A percentile compares a stretch with the other conserved stretches of the same genome.
These are phyloP conservation scores for Physocephala rufipes DNA, from an alignment of 2,888 invertebrate genomes.

Conservation along the genomic window DNA sequence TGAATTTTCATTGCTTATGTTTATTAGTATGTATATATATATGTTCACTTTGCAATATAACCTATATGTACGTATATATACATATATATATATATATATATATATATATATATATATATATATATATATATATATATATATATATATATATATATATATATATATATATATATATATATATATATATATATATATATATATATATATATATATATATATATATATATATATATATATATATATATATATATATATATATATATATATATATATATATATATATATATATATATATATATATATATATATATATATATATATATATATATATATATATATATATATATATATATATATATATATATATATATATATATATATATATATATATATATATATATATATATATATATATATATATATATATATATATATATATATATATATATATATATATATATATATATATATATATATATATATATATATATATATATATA, in stretches of 20 bases:
- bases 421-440: background rate
- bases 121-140: background rate
- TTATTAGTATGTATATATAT: conserved; percentile 41
- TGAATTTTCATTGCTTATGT: conserved; percentile 20
- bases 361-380: conserved; percentile 34
- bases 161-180: background rate
- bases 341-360: background rate
- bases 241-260: background rate
- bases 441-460: conserved; percentile 33
- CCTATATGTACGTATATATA: conserved; percentile 42
- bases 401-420: background rate
- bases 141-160: background rate
- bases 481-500: too few species aligned
- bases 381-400: background rate
- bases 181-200: too few species aligned
- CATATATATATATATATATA: conserved; percentile 55
- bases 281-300: background rate
- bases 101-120: conserved; percentile 62
- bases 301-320: conserved; percentile 35
- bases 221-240: conserved; percentile 1
- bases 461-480: conserved; percentile 1
- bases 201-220: too few species aligned
- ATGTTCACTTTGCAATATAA: conserved; percentile 43
- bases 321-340: background rate
- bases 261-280: background rate